Evolutionary conservation across 2,797 vertebrate species (phyloP).

Genomic region (Peromyscus melanophrys): DNA sequence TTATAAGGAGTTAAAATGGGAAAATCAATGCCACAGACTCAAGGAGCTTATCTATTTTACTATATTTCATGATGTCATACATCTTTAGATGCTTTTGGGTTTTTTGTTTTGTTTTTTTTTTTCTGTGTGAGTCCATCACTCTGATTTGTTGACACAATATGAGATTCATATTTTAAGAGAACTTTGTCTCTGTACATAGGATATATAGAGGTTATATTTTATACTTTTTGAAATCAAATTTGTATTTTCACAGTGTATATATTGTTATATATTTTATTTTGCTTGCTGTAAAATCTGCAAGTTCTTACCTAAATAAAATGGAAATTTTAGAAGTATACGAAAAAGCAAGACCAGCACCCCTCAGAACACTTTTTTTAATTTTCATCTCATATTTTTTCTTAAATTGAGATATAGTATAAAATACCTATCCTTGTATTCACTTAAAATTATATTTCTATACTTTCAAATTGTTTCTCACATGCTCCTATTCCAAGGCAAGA

Average conservation of each 20-base stretch:
- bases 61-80: neutral
- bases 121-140: neutral
- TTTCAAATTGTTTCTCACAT: neutral
- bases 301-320: neutral
- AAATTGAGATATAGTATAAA: neutral
- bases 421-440: neutral
- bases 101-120: neutral
- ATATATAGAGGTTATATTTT: neutral
- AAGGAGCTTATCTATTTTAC: neutral
- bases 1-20: slow-evolving; percentile 25
- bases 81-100: neutral
- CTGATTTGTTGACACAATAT: neutral
- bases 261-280: neutral
- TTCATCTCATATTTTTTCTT: neutral
- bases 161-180: neutral
- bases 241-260: neutral
- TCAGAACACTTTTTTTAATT: neutral
- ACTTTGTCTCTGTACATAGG: neutral
- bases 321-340: neutral
- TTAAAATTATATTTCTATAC: neutral
- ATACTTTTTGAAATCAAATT: neutral
- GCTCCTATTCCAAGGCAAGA: neutral
- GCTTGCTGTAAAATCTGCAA: neutral
- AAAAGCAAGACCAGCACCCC: neutral
- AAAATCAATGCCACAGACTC: neutral